Evolutionary conservation across 2,113 vertebrate species (phyloP).

Genomic region (Nettapus auritus): DNA sequence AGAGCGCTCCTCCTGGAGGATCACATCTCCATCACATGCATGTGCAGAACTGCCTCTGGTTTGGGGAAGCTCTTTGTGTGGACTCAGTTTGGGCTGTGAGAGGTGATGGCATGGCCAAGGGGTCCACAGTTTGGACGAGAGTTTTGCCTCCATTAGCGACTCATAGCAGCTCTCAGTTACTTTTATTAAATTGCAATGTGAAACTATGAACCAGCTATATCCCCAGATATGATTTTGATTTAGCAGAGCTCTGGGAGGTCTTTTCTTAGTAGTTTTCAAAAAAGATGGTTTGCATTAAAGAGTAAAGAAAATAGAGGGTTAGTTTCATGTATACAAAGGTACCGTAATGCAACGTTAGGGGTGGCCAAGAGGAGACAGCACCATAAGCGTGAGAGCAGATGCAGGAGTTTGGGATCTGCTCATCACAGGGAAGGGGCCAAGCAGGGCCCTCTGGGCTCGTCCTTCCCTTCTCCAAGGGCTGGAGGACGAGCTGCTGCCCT

Average conservation of each 20-base stretch:
- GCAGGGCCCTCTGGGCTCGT: neutral
- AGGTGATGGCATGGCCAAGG: neutral
- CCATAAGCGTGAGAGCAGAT: fast-evolving
- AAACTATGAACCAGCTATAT: neutral
- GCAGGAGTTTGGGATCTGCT: neutral
- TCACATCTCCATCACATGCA: fast-evolving
- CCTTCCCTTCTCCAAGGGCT: neutral
- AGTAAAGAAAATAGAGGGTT: neutral
- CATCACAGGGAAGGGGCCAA: neutral
- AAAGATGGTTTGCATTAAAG: neutral
- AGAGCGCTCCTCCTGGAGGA: neutral
- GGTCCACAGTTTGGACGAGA: neutral
- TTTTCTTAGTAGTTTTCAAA: neutral
- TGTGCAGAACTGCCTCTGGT: neutral
- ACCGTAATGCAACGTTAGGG: no score
- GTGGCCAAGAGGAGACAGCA: neutral
- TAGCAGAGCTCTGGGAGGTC: neutral
- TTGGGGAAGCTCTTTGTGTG: fast-evolving
- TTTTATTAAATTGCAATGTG: neutral
- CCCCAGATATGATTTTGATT: fast-evolving
- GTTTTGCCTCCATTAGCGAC: neutral
- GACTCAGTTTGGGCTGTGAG: neutral
- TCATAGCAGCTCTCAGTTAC: neutral
- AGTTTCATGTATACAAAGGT: neutral
- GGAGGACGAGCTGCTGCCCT: neutral